A percentile compares a stretch with the other conserved stretches of the same genome.
Conservation (phyloP, 2,888 invertebrate genomes). For the Aporophyla lueneburgensis region DNA sequence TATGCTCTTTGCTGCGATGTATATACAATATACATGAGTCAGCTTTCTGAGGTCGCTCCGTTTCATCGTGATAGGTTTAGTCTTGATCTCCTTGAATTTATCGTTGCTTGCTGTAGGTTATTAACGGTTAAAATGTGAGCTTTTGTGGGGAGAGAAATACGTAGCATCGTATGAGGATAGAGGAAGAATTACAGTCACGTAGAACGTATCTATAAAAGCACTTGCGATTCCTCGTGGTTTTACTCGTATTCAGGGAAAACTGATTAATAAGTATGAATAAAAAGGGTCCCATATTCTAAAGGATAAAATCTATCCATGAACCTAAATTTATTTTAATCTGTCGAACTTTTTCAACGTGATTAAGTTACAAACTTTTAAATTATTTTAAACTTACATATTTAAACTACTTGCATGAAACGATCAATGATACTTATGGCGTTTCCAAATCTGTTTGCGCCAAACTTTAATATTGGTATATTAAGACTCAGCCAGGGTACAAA, state of each 20-base stretch:
- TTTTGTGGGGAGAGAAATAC: conserved; percentile 38
- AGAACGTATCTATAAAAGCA: not conserved
- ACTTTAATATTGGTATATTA: not conserved
- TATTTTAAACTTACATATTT: not conserved
- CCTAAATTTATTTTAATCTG: no score
- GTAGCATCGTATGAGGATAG: conserved; percentile 21
- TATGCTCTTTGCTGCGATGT: conserved; percentile 59
- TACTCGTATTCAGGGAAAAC: not conserved
- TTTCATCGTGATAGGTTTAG: conserved; percentile 53
- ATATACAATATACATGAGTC: conserved; percentile 59
- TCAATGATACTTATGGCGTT: not conserved
- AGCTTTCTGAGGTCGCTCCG: conserved; percentile 45
- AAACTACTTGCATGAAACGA: not conserved
- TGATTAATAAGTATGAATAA: not conserved
- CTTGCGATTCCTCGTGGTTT: not conserved
- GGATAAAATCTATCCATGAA: not conserved
- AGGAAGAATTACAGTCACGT: conserved; percentile 41
- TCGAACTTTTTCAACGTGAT: not conserved
- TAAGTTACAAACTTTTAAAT: not conserved
- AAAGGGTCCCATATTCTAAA: not conserved
- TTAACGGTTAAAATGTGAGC: conserved; percentile 31
- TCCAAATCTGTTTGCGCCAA: not conserved
- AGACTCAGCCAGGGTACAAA: not conserved
- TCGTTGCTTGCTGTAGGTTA: conserved; percentile 36
- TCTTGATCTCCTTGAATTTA: conserved; percentile 60